Percentiles rank a stretch among this genome's conserved stretches.
phyloP scores from a whole-genome alignment of 2,797 vertebrate genomes.

The Sebastes jordani region DNA sequence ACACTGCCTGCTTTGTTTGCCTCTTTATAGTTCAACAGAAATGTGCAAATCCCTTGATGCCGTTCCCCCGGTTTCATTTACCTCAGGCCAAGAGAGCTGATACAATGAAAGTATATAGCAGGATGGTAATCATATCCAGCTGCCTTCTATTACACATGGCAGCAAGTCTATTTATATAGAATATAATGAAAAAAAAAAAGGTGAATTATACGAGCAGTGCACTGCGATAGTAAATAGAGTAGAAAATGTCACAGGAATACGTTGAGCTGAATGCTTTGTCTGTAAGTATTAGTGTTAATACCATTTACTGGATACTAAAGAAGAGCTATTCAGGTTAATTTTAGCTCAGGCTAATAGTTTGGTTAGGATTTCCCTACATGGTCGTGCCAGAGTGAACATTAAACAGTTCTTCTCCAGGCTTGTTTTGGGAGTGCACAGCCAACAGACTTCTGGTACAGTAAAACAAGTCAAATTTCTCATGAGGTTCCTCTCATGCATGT shows the following conservation, averaged over 20 bases:
- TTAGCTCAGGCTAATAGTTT: conserved; percentile 74
- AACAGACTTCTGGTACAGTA: conserved; percentile 43
- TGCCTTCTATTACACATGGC: conserved; percentile 73
- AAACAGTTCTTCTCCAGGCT: conserved; percentile 52
- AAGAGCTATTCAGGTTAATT: conserved; percentile 64
- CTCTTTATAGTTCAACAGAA: conserved; percentile 66
- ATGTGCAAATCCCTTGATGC: conserved; percentile 73
- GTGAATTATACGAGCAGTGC: conserved; percentile 21
- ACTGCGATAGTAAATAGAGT: conserved; percentile 53
- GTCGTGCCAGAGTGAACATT: conserved; percentile 67
- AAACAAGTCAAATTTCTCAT: conserved; percentile 47
- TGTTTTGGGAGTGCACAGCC: conserved; percentile 43
- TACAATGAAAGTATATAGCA: conserved; percentile 78
- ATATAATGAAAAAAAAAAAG: conserved; percentile 45
- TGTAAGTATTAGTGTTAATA: conserved; percentile 39
- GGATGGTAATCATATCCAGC: conserved; percentile 81
- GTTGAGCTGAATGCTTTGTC: conserved; percentile 46
- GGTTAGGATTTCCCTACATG: conserved; percentile 78
- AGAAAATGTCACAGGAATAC: conserved; percentile 56
- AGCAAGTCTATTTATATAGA: conserved; percentile 75
- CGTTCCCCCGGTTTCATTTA: conserved; percentile 76
- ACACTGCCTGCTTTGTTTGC: conserved; percentile 81
- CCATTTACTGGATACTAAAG: conserved; percentile 43
- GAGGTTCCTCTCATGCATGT: conserved; percentile 19
- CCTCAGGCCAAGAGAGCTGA: conserved; percentile 77